Percentiles rank a stretch among this genome's conserved stretches.
These are phyloP conservation scores for Bellardia pandia DNA, from an alignment of 2,888 invertebrate species.

Conservation along the genomic window DNA sequence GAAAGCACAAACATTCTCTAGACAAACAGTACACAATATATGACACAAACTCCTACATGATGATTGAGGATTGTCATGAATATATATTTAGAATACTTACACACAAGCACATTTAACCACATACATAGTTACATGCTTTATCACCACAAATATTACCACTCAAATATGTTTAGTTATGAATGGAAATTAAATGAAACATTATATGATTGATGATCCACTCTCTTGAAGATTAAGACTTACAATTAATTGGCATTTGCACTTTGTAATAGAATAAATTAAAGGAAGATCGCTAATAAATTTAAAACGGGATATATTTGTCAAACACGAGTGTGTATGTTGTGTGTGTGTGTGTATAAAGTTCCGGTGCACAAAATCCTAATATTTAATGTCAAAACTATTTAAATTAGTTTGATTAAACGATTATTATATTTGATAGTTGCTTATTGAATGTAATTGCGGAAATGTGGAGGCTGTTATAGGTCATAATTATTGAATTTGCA, in stretches of 20 bases:
- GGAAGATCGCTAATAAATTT: background rate
- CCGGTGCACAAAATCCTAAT: no score
- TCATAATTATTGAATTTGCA: no score
- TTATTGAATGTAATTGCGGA: no score
- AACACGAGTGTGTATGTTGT: background rate
- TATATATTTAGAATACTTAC: no score
- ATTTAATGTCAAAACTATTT: no score
- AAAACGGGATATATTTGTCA: background rate
- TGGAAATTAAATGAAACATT: background rate
- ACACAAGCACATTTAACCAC: background rate
- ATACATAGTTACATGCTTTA: background rate
- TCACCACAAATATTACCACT: no score
- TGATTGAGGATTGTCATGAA: background rate
- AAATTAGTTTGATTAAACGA: no score
- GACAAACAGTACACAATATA: no score
- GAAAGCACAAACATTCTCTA: background rate
- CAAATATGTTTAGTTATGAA: background rate
- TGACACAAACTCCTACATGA: background rate
- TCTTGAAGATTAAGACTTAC: background rate
- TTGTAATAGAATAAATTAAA: constrained; percentile 3
- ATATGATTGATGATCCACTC: constrained; percentile 23
- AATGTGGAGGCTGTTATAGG: no score
- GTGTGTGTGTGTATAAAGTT: background rate
- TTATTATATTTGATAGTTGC: no score
- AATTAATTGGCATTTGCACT: constrained; percentile 31